Conservation (phyloP, 2,113 vertebrate species). For the Lampris megalopsis region DNA sequence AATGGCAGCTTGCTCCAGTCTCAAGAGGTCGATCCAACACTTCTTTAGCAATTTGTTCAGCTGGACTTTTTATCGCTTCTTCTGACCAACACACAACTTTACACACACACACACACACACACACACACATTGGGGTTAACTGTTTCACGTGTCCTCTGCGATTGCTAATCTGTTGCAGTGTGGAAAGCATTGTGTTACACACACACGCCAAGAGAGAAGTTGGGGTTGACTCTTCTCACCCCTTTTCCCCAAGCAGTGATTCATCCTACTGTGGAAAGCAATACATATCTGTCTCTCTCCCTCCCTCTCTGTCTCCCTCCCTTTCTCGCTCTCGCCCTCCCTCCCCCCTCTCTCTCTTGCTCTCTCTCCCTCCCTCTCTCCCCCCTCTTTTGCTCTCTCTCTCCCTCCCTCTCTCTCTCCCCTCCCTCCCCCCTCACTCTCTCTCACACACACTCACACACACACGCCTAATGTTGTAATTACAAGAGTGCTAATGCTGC, state of each 20-base stretch:
- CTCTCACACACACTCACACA: slow-evolving; percentile 1
- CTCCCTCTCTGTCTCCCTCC: not conserved
- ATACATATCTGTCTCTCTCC: not conserved
- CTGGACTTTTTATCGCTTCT: too few species aligned
- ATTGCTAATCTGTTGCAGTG: not conserved
- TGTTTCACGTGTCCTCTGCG: slow-evolving; percentile 20
- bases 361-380: too few species aligned
- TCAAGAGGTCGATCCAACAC: too few species aligned
- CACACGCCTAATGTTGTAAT: slow-evolving; percentile 20
- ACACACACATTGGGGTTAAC: slow-evolving; percentile 42
- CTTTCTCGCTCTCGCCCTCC: not conserved
- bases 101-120: too few species aligned
- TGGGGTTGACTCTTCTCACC: not conserved
- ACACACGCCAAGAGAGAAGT: not conserved
- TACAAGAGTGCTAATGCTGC: slow-evolving; percentile 13
- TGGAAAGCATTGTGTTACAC: not conserved
- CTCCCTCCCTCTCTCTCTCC: too few species aligned
- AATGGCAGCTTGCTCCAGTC: too few species aligned
- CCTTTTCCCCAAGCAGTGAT: not conserved
- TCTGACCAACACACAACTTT: too few species aligned
- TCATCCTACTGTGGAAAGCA: not conserved
- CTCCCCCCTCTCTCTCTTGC: not conserved
- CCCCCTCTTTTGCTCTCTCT: too few species aligned
- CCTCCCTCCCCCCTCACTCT: not conserved
- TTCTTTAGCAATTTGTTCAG: too few species aligned